Evolutionary conservation across 2,888 invertebrate species (phyloP).

Genomic region (Meta bourneti): DNA sequence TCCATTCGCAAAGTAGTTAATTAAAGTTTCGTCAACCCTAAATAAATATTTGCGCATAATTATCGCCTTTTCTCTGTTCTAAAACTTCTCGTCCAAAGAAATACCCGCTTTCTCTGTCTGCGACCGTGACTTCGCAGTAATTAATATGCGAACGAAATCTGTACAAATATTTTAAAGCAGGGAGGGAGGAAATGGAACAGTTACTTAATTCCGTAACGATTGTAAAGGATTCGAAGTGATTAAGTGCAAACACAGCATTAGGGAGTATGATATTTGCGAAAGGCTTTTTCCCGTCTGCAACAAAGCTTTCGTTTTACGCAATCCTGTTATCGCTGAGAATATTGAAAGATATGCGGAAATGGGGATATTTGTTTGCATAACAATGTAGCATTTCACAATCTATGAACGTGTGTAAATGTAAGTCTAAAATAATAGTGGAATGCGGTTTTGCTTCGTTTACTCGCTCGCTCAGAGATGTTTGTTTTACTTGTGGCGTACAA

Average conservation of each 20-base stretch:
- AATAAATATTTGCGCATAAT: conserved; percentile 49
- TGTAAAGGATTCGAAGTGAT: conserved; percentile 20
- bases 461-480: not conserved
- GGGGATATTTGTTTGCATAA: not conserved
- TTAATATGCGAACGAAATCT: conserved; percentile 35
- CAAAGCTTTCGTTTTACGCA: not conserved
- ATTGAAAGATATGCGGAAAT: not conserved
- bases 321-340: not conserved
- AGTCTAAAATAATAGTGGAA: not conserved
- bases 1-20: conserved; percentile 8
- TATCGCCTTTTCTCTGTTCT: conserved; percentile 11
- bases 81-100: not conserved
- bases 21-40: conserved; percentile 31
- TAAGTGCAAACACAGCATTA: conserved; percentile 25
- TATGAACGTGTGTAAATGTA: not conserved
- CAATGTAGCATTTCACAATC: not conserved
- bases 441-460: not conserved
- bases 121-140: conserved; percentile 25
- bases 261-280: not conserved
- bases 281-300: not conserved
- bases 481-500: not conserved
- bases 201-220: conserved; percentile 2
- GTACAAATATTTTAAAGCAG: conserved; percentile 30
- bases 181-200: not conserved
- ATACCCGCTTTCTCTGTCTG: not conserved